These are phyloP conservation scores for Galerucella calmariensis DNA, from an alignment of 2,888 invertebrate species.

Conservation along the genomic window DNA sequence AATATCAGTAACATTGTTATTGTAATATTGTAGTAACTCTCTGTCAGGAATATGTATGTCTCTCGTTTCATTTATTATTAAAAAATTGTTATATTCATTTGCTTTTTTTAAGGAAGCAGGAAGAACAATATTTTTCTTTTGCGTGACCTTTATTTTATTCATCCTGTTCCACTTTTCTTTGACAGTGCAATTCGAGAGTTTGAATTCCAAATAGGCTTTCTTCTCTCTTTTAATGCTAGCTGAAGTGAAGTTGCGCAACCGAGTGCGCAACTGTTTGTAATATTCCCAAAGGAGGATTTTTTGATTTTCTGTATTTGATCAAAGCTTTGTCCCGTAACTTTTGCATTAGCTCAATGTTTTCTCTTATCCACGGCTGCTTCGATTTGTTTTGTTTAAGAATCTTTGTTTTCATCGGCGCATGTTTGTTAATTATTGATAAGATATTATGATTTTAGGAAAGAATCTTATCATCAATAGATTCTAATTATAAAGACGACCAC, in stretches of 20 bases:
- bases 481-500: neutral
- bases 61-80: too few relatives aligned
- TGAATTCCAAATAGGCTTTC: too few relatives aligned
- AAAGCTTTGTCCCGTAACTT: neutral
- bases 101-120: too few relatives aligned
- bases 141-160: too few relatives aligned
- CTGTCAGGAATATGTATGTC: too few relatives aligned
- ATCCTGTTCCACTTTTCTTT: too few relatives aligned
- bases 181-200: too few relatives aligned
- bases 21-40: too few relatives aligned
- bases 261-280: neutral
- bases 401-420: slow-evolving; percentile 17
- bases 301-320: slow-evolving; percentile 8
- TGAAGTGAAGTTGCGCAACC: neutral
- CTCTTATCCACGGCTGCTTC: slow-evolving; percentile 21
- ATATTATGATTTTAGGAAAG: neutral
- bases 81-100: too few relatives aligned
- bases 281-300: neutral
- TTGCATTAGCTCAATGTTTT: slow-evolving; percentile 9
- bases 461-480: neutral
- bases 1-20: too few relatives aligned
- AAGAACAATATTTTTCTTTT: too few relatives aligned
- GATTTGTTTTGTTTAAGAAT: neutral
- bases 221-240: too few relatives aligned
- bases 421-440: slow-evolving; percentile 8